phyloP scores from a whole-genome alignment of 2,797 vertebrate species.

The Pipistrellus pipistrellus region DNA sequence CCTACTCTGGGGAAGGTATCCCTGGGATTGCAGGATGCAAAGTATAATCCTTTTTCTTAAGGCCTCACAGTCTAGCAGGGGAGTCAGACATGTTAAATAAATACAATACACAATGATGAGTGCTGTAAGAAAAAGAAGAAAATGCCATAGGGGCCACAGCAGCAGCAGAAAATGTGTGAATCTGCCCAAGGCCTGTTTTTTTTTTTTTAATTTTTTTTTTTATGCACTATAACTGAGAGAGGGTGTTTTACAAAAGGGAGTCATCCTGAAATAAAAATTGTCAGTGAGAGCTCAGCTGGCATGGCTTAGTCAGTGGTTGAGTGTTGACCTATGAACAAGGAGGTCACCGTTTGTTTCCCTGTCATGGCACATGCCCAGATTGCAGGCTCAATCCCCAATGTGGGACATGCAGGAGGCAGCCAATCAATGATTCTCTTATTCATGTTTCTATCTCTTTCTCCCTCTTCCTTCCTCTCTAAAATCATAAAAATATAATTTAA shows the following conservation, averaged over 20 bases:
- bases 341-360: too few relatives aligned
- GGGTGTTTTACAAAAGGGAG: conserved; percentile 45
- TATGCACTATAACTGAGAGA: neutral
- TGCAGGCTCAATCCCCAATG: too few relatives aligned
- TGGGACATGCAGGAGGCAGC: too few relatives aligned
- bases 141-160: neutral
- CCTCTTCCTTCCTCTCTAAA: too few relatives aligned
- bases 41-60: conserved; percentile 32
- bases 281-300: neutral
- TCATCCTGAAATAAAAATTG: conserved; percentile 55
- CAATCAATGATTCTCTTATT: too few relatives aligned
- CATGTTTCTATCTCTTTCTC: too few relatives aligned
- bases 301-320: too few relatives aligned
- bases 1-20: neutral
- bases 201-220: too few relatives aligned
- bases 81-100: conserved; percentile 53
- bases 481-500: neutral
- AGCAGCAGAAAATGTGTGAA: neutral
- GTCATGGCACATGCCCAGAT: too few relatives aligned
- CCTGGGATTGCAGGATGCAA: conserved; percentile 22
- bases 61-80: conserved; percentile 32
- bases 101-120: conserved; percentile 18
- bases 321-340: too few relatives aligned
- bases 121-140: neutral
- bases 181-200: neutral